Evolutionary conservation across 2,797 vertebrate species (phyloP).

Genomic region (Gadopsis bispinosus): DNA sequence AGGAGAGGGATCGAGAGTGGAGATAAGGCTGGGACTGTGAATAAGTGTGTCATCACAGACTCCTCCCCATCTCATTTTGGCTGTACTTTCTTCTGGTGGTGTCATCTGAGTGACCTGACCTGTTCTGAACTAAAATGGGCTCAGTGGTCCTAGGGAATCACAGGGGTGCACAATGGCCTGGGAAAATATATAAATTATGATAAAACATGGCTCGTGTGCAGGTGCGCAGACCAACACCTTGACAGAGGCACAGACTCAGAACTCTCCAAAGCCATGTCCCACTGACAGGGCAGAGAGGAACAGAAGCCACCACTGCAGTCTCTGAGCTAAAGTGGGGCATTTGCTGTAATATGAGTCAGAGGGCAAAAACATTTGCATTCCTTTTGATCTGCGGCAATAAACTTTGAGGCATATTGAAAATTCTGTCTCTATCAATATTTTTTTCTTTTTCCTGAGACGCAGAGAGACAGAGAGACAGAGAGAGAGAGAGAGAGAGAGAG

Average conservation of each 20-base stretch:
- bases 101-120: slow-evolving; percentile 7
- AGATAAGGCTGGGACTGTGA: slow-evolving; percentile 54
- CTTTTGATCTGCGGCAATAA: neutral
- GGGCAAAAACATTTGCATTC: slow-evolving; percentile 23
- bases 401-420: neutral
- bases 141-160: neutral
- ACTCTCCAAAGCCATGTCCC: neutral
- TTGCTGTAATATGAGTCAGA: neutral
- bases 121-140: neutral
- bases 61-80: neutral
- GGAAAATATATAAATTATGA: neutral
- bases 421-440: slow-evolving; percentile 5
- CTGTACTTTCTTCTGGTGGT: neutral
- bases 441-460: neutral
- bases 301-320: neutral
- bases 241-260: neutral
- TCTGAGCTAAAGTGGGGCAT: neutral
- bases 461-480: neutral
- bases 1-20: slow-evolving; percentile 45
- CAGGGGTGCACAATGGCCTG: neutral
- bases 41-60: slow-evolving; percentile 5
- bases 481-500: neutral
- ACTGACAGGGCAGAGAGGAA: neutral
- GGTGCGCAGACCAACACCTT: neutral
- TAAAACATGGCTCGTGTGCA: neutral